phyloP scores from a whole-genome alignment of 2,113 vertebrate genomes.

The Oncorhynchus keta region DNA sequence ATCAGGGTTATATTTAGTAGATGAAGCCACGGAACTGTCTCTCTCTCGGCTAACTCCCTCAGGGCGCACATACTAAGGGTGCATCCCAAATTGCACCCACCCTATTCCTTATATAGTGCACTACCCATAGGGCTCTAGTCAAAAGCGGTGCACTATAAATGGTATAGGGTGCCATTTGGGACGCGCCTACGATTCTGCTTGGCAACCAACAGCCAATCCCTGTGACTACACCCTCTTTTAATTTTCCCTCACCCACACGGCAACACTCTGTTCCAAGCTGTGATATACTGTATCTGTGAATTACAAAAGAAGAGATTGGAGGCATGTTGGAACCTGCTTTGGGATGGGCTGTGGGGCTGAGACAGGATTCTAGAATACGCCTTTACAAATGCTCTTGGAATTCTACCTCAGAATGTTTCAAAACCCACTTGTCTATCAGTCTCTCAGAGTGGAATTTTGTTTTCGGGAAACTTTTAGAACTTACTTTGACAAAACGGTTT shows the following conservation, averaged over 20 bases:
- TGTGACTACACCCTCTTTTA: conserved; percentile 19
- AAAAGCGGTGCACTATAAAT: too few species aligned
- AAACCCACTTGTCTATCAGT: not conserved
- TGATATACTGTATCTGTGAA: conserved; percentile 40
- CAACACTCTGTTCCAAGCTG: conserved; percentile 32
- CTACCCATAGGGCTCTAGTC: too few species aligned
- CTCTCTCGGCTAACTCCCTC: too few species aligned
- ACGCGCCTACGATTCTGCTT: too few species aligned
- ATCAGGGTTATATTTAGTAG: too few species aligned
- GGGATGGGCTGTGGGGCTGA: conserved; percentile 2
- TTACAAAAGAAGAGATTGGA: not conserved
- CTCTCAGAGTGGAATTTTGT: too few species aligned
- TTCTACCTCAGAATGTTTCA: not conserved
- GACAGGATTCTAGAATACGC: not conserved
- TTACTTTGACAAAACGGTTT: not conserved
- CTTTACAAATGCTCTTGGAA: not conserved
- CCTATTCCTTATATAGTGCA: too few species aligned
- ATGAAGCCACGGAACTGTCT: too few species aligned
- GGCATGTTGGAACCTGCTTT: conserved; percentile 42
- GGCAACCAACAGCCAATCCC: too few species aligned
- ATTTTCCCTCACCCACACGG: conserved; percentile 49
- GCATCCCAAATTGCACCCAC: too few species aligned
- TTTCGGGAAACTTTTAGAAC: not conserved
- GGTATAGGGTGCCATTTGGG: too few species aligned
- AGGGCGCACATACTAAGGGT: too few species aligned